Percentiles rank a stretch among this genome's conserved stretches.
phyloP scores from a whole-genome alignment of 2,113 vertebrate genomes.

The Chaenocephalus aceratus region DNA sequence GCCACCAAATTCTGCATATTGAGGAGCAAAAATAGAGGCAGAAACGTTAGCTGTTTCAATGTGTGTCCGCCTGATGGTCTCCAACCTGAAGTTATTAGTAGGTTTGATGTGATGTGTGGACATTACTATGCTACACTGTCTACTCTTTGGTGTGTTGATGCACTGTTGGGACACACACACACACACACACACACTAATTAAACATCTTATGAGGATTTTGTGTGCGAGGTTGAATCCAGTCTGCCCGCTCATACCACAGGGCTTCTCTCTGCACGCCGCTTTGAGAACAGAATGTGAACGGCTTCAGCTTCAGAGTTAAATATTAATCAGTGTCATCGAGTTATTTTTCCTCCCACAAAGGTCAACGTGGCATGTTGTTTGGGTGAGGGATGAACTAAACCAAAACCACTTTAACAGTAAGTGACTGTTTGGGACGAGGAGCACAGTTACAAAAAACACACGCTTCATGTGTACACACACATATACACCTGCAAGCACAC shows the following conservation, averaged over 20 bases:
- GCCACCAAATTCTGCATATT: slow-evolving; percentile 66
- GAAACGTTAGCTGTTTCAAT: slow-evolving; percentile 13
- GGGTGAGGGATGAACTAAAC: slow-evolving; percentile 31
- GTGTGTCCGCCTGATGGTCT: not conserved
- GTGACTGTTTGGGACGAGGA: not conserved
- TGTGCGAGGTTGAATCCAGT: slow-evolving; percentile 34
- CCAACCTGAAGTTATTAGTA: not conserved
- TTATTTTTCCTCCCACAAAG: slow-evolving; percentile 35
- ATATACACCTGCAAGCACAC: slow-evolving; percentile 2
- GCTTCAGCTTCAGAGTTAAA: slow-evolving; percentile 40
- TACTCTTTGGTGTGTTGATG: not conserved
- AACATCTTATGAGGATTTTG: not conserved
- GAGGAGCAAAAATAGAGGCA: not conserved
- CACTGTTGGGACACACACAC: slow-evolving; percentile 14
- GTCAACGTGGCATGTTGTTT: slow-evolving; percentile 35
- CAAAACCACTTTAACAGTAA: slow-evolving; percentile 17
- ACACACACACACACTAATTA: not conserved
- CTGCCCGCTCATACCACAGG: slow-evolving; percentile 34
- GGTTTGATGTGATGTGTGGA: not conserved
- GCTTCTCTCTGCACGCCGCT: slow-evolving; percentile 23
- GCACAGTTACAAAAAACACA: not conserved
- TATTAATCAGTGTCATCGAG: slow-evolving; percentile 12
- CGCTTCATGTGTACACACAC: slow-evolving; percentile 24
- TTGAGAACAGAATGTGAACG: slow-evolving; percentile 47
- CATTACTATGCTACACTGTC: not conserved